These are phyloP conservation scores for Halcyon malimbica DNA, from an alignment of 2,113 vertebrate genomes.

Conservation along the genomic window DNA sequence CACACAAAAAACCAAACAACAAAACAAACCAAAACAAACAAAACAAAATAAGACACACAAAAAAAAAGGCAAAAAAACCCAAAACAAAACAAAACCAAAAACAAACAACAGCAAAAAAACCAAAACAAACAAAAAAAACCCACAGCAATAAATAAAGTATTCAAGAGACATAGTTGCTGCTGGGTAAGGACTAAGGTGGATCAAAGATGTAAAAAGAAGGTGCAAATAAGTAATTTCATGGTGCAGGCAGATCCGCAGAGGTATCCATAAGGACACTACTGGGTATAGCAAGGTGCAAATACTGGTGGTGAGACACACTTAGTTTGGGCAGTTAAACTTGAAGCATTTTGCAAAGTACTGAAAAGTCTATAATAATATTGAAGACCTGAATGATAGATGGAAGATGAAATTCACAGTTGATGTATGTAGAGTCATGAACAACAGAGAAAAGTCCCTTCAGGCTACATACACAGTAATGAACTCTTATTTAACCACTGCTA, in stretches of 20 bases:
- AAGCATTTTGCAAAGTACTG: neutral
- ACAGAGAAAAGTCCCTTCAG: neutral
- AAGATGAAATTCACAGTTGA: neutral
- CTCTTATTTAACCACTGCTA: neutral
- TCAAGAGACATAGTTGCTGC: neutral
- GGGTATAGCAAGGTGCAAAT: neutral
- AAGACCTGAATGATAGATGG: neutral
- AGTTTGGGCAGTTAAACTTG: neutral
- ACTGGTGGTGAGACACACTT: neutral
- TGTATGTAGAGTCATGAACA: rapidly evolving
- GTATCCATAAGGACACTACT: neutral
- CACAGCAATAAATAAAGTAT: neutral
- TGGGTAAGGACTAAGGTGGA: neutral
- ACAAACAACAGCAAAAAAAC: neutral
- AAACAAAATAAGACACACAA: neutral
- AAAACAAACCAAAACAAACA: neutral
- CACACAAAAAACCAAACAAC: neutral
- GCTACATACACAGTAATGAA: neutral
- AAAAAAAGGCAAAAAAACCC: neutral
- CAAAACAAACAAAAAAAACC: neutral
- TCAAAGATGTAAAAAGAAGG: neutral
- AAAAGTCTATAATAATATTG: neutral
- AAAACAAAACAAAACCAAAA: too few relatives aligned
- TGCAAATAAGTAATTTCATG: neutral
- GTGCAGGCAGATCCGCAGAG: neutral